These are phyloP conservation scores for Ascidia mentula DNA, from an alignment of 23 tunicate genomes.

Conservation along the genomic window DNA sequence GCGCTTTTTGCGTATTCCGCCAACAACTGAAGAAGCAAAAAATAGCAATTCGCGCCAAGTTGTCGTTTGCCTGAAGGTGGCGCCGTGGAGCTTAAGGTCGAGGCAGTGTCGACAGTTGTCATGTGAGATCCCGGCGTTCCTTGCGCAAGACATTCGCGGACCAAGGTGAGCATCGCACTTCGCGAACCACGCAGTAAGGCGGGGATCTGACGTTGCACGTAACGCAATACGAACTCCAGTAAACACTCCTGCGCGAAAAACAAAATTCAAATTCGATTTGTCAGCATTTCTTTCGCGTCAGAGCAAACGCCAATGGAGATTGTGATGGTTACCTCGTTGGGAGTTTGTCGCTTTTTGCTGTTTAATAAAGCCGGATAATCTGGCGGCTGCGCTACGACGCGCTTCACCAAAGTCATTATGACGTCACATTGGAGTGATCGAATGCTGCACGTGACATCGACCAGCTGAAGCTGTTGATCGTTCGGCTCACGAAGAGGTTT, in stretches of 20 bases:
- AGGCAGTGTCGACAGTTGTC: neutral
- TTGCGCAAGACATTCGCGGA: slow-evolving; percentile 48
- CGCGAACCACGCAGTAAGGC: slow-evolving; percentile 42
- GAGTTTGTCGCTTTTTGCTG: slow-evolving; percentile 22
- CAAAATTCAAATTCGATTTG: neutral
- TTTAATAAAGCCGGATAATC: slow-evolving; percentile 16
- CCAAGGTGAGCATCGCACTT: slow-evolving; percentile 33
- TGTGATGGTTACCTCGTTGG: slow-evolving; percentile 19
- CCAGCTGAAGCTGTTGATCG: slow-evolving; percentile 38
- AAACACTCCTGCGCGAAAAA: slow-evolving; percentile 30
- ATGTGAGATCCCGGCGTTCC: slow-evolving; percentile 24
- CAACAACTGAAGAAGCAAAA: slow-evolving; percentile 51
- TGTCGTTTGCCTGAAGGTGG: slow-evolving; percentile 8
- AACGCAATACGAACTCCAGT: slow-evolving; percentile 38
- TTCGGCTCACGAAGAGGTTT: slow-evolving; percentile 13
- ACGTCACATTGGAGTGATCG: slow-evolving; percentile 56
- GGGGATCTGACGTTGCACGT: slow-evolving; percentile 40
- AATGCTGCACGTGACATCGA: slow-evolving; percentile 24
- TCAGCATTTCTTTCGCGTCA: neutral
- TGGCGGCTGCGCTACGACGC: slow-evolving; percentile 62
- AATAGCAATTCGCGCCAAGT: slow-evolving; percentile 41
- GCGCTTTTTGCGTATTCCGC: slow-evolving; percentile 64
- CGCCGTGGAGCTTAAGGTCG: slow-evolving; percentile 6
- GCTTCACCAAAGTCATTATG: slow-evolving; percentile 37
- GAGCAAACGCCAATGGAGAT: neutral